These are phyloP conservation scores for Nematolebias whitei DNA, from an alignment of 2,113 vertebrate genomes.

Conservation along the genomic window DNA sequence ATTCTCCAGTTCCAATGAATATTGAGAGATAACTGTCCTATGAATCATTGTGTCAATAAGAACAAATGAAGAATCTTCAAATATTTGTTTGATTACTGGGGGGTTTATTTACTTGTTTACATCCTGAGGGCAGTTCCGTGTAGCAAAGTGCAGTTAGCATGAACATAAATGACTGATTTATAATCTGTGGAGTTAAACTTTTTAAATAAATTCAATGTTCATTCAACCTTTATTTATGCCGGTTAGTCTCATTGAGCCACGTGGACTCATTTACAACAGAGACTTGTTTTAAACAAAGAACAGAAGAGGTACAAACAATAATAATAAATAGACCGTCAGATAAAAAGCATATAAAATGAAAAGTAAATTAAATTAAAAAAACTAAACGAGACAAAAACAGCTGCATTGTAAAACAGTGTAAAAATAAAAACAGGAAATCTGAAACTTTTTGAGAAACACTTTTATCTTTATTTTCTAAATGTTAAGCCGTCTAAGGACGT, in stretches of 20 bases:
- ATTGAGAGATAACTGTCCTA: neutral
- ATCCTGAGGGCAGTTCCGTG: neutral
- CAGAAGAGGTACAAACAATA: too few species aligned
- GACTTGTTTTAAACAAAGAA: too few species aligned
- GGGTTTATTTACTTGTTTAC: neutral
- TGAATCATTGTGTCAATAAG: neutral
- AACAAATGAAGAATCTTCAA: neutral
- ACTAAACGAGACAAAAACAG: too few species aligned
- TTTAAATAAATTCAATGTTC: too few species aligned
- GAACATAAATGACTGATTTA: neutral
- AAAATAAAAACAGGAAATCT: too few species aligned
- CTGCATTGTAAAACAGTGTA: too few species aligned
- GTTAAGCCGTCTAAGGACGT: conserved; percentile 35
- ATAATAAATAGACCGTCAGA: neutral
- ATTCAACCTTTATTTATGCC: too few species aligned
- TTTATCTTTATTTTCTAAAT: neutral
- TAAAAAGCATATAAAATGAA: too few species aligned
- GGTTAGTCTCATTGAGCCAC: too few species aligned
- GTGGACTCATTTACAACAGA: too few species aligned
- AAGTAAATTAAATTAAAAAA: too few species aligned
- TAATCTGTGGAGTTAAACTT: neutral
- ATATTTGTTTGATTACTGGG: neutral
- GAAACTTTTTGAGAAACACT: conserved; percentile 22
- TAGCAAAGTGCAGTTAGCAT: neutral
- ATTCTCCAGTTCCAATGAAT: neutral